These are phyloP conservation scores for Acanthococcus lagerstroemiae DNA, from an alignment of 2,888 invertebrate species.

Conservation along the genomic window DNA sequence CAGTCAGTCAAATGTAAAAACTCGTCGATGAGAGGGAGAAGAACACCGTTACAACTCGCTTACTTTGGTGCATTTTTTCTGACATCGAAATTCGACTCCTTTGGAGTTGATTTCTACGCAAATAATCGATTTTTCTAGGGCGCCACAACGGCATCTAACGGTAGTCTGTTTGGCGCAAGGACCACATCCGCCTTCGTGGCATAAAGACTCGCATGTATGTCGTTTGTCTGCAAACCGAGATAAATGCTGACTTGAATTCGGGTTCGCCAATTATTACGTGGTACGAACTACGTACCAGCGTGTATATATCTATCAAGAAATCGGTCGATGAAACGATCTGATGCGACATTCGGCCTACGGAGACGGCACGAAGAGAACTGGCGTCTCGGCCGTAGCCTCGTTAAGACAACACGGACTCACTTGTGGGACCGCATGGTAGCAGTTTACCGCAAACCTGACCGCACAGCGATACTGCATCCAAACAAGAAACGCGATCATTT, in stretches of 20 bases:
- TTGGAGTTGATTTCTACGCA: constrained; percentile 61
- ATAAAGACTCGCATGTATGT: constrained; percentile 58
- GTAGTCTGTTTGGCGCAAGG: constrained; percentile 64
- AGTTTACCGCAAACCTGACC: constrained; percentile 49
- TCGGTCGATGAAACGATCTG: no score
- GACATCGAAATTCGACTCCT: constrained; percentile 68
- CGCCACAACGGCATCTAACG: constrained; percentile 75
- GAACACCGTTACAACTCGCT: not conserved
- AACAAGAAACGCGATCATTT: constrained; percentile 55
- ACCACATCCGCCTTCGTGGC: constrained; percentile 65
- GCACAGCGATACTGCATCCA: constrained; percentile 74
- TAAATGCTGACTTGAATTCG: no score
- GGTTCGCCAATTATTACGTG: no score
- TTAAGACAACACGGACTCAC: constrained; percentile 37
- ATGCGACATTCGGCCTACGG: no score
- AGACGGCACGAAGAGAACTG: no score
- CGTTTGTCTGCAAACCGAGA: constrained; percentile 46
- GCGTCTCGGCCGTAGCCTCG: not conserved
- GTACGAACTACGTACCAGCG: not conserved
- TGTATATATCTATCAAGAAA: no score
- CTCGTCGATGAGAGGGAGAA: not conserved
- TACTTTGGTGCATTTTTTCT: constrained; percentile 81
- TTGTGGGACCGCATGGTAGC: constrained; percentile 43
- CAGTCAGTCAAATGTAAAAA: not conserved
- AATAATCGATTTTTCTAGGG: constrained; percentile 68